Conservation (phyloP, 2,113 vertebrate genomes). For the Rhinopomastus cyanomelas region DNA sequence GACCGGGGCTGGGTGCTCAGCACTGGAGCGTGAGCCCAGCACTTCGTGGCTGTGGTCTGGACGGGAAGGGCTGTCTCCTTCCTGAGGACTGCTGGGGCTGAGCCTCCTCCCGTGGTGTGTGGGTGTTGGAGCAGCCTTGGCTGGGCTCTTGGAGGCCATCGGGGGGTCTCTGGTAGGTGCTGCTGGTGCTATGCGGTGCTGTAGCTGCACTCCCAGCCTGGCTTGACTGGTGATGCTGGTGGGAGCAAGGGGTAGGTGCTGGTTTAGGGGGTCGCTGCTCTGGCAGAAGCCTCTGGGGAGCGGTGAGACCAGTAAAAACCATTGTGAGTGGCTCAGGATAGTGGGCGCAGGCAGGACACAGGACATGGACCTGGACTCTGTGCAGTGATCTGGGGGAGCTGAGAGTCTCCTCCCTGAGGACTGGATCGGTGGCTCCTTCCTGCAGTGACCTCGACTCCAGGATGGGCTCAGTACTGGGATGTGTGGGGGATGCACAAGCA, state of each 20-base stretch:
- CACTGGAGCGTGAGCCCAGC: accelerated
- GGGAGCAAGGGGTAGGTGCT: neutral
- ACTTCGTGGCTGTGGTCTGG: neutral
- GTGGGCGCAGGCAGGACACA: accelerated
- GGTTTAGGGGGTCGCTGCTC: neutral
- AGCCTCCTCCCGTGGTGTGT: accelerated
- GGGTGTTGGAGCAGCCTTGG: neutral
- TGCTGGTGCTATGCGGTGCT: accelerated
- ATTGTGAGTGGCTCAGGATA: accelerated
- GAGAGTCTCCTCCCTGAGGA: neutral
- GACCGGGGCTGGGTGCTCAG: neutral
- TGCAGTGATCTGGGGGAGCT: accelerated
- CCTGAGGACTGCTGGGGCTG: neutral
- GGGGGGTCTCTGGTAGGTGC: neutral
- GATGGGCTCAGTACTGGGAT: accelerated
- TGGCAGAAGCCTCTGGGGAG: neutral
- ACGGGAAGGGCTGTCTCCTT: neutral
- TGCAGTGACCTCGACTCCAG: accelerated
- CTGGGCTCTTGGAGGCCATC: neutral
- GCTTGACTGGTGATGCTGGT: accelerated
- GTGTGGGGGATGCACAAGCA: neutral
- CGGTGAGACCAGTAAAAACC: neutral
- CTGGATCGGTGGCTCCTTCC: neutral
- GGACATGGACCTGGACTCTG: accelerated
- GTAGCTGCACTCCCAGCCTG: accelerated